phyloP scores from a whole-genome alignment of 2,113 vertebrate genomes.

The Nerophis lumbriciformis region DNA sequence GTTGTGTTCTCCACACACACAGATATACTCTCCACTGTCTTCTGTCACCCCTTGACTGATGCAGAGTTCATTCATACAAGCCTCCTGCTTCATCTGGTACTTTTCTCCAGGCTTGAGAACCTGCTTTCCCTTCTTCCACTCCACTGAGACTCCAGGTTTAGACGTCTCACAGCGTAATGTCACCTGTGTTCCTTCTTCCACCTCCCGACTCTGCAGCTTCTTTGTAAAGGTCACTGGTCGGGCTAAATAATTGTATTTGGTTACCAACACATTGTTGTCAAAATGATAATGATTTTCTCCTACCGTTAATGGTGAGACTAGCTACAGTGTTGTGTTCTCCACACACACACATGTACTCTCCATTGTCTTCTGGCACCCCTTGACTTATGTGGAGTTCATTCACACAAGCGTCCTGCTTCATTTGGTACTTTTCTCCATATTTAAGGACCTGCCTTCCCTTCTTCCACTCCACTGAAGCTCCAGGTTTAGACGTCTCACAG shows the following conservation, averaged over 20 bases:
- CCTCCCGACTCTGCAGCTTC: conserved; percentile 69
- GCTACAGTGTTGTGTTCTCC: conserved; percentile 70
- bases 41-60: conserved; percentile 40
- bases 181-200: conserved; percentile 67
- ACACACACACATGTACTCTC: conserved; percentile 66
- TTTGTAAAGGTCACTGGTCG: conserved; percentile 33
- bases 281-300: neutral
- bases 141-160: conserved; percentile 69
- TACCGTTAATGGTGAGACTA: conserved; percentile 53
- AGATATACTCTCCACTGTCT: conserved; percentile 74
- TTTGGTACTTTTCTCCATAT: conserved; percentile 71
- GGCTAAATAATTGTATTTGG: conserved; percentile 12
- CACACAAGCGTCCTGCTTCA: conserved; percentile 48
- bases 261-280: neutral
- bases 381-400: conserved; percentile 62
- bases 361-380: conserved; percentile 51
- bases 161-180: conserved; percentile 77
- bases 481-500: conserved; percentile 76
- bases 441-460: conserved; percentile 56
- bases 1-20: conserved; percentile 68
- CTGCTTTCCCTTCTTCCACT: conserved; percentile 71
- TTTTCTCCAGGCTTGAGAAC: conserved; percentile 69
- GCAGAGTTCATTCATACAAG: conserved; percentile 53
- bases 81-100: conserved; percentile 68
- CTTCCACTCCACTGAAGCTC: conserved; percentile 73